Evolutionary conservation across 1,140 invertebrate genomes (phyloP).

Genomic region (Eriocheir sinensis): DNA sequence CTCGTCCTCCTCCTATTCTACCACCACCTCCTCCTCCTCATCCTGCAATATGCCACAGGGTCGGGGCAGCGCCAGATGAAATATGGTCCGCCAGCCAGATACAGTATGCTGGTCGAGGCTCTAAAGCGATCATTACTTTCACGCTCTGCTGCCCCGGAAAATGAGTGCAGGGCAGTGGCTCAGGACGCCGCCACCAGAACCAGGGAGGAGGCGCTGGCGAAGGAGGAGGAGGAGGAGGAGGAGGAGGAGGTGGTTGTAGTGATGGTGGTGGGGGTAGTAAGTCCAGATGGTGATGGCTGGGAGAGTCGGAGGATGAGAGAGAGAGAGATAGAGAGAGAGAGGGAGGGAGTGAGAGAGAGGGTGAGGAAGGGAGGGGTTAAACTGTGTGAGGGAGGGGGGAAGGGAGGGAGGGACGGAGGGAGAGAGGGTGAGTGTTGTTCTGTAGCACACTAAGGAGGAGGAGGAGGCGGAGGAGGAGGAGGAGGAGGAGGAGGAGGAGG

Average conservation of each 20-base stretch:
- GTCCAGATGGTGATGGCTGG: background rate
- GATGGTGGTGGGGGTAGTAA: background rate
- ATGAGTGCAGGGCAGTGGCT: conserved; percentile 65
- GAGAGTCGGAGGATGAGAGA: background rate
- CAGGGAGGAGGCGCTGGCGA: background rate
- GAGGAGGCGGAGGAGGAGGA: background rate
- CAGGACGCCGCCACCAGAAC: conserved; percentile 38
- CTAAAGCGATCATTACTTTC: conserved; percentile 75
- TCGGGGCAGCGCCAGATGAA: conserved; percentile 66
- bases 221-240: conserved; percentile 8
- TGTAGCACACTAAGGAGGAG: background rate
- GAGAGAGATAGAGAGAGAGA: background rate
- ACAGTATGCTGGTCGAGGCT: conserved; percentile 71
- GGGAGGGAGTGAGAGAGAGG: background rate
- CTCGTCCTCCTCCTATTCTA: background rate
- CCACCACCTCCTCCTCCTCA: background rate
- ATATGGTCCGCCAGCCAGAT: conserved; percentile 69
- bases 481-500: background rate
- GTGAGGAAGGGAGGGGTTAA: background rate
- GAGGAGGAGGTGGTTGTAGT: background rate
- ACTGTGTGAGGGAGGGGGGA: background rate
- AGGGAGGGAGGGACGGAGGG: background rate
- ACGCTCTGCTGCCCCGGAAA: conserved; percentile 74
- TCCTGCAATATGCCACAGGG: conserved; percentile 60
- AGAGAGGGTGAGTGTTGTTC: background rate